Base-by-base conservation (phyloP, 2,888 invertebrate species). In the Drosophila suboccidentalis region DNA sequence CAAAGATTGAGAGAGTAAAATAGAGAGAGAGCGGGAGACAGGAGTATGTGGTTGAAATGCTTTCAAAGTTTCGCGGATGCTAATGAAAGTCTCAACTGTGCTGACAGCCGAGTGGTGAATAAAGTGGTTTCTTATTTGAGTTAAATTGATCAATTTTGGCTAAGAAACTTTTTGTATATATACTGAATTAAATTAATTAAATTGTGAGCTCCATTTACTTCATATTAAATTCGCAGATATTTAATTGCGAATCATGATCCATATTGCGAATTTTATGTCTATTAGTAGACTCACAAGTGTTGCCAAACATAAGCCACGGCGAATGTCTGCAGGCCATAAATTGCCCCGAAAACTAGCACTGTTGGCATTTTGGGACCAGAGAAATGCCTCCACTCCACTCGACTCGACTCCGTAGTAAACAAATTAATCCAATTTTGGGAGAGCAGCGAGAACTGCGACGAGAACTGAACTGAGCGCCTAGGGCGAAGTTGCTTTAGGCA, bases 401-500 rank as follows among this genome's bases (percentile, higher is more conserved):
- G 22, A 4, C 22, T 22, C 22, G 22, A 22, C 4, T 22, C 4
- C 22, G 81, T 64, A 70, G 82, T 75, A 76, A 90, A 87, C 90
- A 87, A 87, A 84, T 87, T 86, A 86, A 86, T 86, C 89, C 76
- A 84, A 84, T 87, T 90, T 87, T 59, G 49, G 50, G 41, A 59
- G 54, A 72, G 49, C 78, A 15, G 43, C 46, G 55, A 19, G 19
- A 19, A 55, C 51, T 49, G 38, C 39, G 36, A n/a, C 2, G 10
- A 29, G 32, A 29, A 46, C 32, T 11, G 32, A 29, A 46, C 32
- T 11, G 58, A 44, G 66, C 26, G 63, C 65, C 60, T 15, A 43
- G 19, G 46, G 77, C 54, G 19, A 38, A 55, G 38, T 32, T 32
- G 67, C 78, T 47, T 58, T 46, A 36, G 60, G 85, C 87, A 89